Evolutionary conservation across 1,140 invertebrate species (phyloP).

Genomic region (Calycopis cecrops): DNA sequence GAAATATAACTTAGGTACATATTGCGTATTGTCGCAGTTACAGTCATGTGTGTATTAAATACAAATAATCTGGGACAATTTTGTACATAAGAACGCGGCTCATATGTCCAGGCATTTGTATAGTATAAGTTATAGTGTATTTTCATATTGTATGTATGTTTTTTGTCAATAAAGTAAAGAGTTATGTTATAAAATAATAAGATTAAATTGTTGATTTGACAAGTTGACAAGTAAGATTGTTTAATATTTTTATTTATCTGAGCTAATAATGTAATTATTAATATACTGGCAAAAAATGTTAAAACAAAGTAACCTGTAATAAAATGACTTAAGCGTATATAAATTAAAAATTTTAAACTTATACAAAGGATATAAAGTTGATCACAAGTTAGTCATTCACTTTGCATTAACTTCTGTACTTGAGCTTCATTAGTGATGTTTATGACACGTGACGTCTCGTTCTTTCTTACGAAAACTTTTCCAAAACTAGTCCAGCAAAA

Average conservation of each 20-base stretch:
- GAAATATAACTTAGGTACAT: neutral
- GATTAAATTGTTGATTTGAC: too few relatives aligned
- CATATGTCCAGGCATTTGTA: too few relatives aligned
- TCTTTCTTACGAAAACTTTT: neutral
- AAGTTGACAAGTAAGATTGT: too few relatives aligned
- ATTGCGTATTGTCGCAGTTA: neutral
- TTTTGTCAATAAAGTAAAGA: too few relatives aligned
- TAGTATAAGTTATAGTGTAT: too few relatives aligned
- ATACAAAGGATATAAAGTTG: neutral
- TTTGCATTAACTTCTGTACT: neutral
- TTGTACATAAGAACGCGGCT: too few relatives aligned
- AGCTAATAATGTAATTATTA: neutral
- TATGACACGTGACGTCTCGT: neutral
- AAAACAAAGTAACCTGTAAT: neutral
- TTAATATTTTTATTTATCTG: neutral
- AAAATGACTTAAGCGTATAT: neutral
- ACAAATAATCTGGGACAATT: too few relatives aligned
- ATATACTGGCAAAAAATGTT: neutral
- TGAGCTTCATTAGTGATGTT: neutral
- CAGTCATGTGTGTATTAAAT: neutral
- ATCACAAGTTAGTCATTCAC: neutral
- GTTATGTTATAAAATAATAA: too few relatives aligned
- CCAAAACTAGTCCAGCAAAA: constrained; percentile 10
- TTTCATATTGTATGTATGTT: too few relatives aligned
- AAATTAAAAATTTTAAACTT: neutral